These are phyloP conservation scores for Helostoma temminkii DNA, from an alignment of 2,797 vertebrate species.

Conservation along the genomic window DNA sequence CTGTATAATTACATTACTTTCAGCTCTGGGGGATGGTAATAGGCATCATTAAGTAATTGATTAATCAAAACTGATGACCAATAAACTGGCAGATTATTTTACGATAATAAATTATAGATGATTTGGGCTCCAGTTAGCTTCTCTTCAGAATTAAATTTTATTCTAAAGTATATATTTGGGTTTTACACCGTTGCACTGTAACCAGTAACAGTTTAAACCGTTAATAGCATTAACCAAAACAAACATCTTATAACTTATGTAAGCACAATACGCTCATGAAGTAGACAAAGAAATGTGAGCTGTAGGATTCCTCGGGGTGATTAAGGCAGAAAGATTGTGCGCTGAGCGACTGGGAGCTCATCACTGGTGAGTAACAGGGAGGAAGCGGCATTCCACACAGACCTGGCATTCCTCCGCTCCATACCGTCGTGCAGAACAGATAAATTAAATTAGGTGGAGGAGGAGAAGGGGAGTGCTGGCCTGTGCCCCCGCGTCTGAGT, in stretches of 20 bases:
- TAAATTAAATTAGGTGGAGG: slow-evolving; percentile 59
- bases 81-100: too few species aligned
- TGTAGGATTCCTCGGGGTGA: slow-evolving; percentile 42
- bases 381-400: slow-evolving; percentile 61
- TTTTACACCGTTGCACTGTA: background rate
- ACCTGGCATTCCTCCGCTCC: slow-evolving; percentile 63
- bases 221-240: background rate
- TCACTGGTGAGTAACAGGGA: slow-evolving; percentile 56
- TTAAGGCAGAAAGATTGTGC: slow-evolving; percentile 33
- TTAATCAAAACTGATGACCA: too few species aligned
- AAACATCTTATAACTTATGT: background rate
- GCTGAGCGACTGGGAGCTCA: slow-evolving; percentile 28
- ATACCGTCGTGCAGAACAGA: slow-evolving; percentile 15
- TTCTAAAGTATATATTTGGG: background rate
- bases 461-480: slow-evolving; percentile 26
- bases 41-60: too few species aligned
- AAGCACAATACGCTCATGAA: background rate
- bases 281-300: slow-evolving; percentile 3
- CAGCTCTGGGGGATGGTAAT: too few species aligned
- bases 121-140: too few species aligned
- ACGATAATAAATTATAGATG: too few species aligned
- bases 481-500: slow-evolving; percentile 49
- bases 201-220: background rate
- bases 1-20: too few species aligned
- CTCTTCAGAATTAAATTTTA: too few species aligned